Conservation (phyloP, 2,797 vertebrate genomes). For the Microtus californicus region DNA sequence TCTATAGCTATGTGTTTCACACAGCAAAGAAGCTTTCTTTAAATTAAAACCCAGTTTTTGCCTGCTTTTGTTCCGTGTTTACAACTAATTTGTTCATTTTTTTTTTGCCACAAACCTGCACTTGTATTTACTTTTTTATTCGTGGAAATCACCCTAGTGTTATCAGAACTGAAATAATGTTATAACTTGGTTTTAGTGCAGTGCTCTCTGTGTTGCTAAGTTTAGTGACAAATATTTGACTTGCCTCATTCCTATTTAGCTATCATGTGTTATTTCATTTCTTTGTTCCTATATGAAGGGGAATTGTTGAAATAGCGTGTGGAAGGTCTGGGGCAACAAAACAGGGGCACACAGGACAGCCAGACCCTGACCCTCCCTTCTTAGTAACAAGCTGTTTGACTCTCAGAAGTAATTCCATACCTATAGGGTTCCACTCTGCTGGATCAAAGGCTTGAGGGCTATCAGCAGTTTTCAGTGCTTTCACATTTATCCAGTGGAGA, state of each 20-base stretch:
- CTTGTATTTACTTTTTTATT: background rate
- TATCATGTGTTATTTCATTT: background rate
- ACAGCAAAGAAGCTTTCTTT: background rate
- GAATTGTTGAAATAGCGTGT: slow-evolving; percentile 27
- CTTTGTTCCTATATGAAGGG: slow-evolving; percentile 51
- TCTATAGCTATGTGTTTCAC: background rate
- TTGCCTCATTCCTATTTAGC: slow-evolving; percentile 53
- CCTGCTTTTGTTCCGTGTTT: background rate
- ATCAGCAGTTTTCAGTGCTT: background rate
- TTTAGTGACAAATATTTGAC: slow-evolving; percentile 40
- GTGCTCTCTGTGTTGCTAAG: slow-evolving; percentile 28
- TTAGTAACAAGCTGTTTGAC: background rate
- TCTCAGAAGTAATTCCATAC: background rate
- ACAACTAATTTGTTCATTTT: slow-evolving; percentile 18
- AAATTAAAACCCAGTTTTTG: background rate
- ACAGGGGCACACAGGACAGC: background rate
- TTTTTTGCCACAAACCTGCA: slow-evolving; percentile 26
- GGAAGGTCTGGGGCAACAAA: background rate
- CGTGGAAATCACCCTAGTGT: background rate
- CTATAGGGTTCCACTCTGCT: background rate
- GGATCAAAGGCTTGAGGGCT: background rate
- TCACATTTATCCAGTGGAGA: background rate
- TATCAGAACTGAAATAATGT: background rate
- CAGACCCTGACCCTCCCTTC: background rate
- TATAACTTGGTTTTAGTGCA: slow-evolving; percentile 1